These are phyloP conservation scores for Odontocerum albicorne DNA, from an alignment of 2,888 invertebrate genomes.

Conservation along the genomic window DNA sequence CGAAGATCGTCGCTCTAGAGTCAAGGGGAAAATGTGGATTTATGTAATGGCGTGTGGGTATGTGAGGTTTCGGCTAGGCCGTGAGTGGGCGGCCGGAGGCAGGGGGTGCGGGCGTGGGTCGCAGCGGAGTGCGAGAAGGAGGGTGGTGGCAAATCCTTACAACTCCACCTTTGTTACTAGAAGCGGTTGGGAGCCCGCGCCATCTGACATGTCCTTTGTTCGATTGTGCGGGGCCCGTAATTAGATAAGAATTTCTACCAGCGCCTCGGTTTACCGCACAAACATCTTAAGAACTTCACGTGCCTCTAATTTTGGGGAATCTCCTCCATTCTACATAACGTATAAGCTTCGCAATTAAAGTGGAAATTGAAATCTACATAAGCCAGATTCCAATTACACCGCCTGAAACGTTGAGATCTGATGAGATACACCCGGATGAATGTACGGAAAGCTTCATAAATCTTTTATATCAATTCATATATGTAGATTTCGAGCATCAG, in stretches of 20 bases:
- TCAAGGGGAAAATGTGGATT: constrained; percentile 36
- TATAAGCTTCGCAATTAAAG: constrained; percentile 18
- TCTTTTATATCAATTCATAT: too few relatives aligned
- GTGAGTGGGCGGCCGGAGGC: constrained; percentile 8
- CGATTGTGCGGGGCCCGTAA: constrained; percentile 34
- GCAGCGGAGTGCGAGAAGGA: not conserved
- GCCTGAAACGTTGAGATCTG: not conserved
- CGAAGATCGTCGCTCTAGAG: constrained; percentile 22
- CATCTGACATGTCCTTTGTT: constrained; percentile 36
- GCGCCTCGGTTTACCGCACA: constrained; percentile 19
- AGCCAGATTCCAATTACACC: constrained; percentile 17
- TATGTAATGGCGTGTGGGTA: constrained; percentile 33
- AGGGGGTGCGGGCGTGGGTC: constrained; percentile 2
- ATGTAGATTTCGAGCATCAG: too few relatives aligned
- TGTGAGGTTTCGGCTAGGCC: constrained; percentile 30
- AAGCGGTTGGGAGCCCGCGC: constrained; percentile 23
- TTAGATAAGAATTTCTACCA: constrained; percentile 34
- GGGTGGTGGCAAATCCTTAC: constrained; percentile 1
- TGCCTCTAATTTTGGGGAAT: constrained; percentile 23
- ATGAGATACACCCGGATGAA: not conserved
- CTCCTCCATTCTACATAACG: not conserved
- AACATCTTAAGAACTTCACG: constrained; percentile 23
- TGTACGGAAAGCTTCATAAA: not conserved
- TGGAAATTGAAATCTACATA: constrained; percentile 21
- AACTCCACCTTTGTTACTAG: constrained; percentile 14